phyloP scores from a whole-genome alignment of 2,113 vertebrate species.

The Brachyistius frenatus region DNA sequence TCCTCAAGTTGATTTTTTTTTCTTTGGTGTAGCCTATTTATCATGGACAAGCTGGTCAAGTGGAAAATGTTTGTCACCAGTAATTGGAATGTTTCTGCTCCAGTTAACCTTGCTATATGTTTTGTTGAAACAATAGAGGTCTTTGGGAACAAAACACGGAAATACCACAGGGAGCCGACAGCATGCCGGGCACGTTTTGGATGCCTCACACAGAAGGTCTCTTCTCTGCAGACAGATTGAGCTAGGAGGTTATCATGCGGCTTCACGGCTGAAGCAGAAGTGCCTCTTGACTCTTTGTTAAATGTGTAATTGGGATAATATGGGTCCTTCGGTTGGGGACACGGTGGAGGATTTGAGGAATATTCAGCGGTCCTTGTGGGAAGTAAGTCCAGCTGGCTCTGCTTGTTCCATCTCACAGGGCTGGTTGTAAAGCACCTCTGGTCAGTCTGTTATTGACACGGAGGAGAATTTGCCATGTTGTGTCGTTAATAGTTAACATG shows the following conservation, averaged over 20 bases:
- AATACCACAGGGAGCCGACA: conserved; percentile 46
- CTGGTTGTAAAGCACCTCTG: conserved; percentile 26
- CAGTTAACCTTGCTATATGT: conserved; percentile 80
- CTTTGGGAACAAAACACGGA: conserved; percentile 60
- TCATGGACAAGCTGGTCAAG: conserved; percentile 39
- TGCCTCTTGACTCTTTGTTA: conserved; percentile 30
- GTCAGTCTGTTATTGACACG: conserved; percentile 29
- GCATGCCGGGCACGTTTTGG: conserved; percentile 65
- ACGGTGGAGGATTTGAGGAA: conserved; percentile 81
- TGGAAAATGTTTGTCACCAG: conserved; percentile 50
- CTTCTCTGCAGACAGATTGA: conserved; percentile 45
- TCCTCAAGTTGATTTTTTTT: conserved; percentile 4
- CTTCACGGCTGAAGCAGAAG: conserved; percentile 39
- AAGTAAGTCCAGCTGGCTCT: conserved; percentile 79
- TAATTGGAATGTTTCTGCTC: conserved; percentile 85
- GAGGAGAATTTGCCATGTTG: conserved; percentile 3
- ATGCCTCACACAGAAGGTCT: conserved; percentile 60
- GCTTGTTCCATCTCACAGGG: conserved; percentile 34
- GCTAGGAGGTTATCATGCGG: conserved; percentile 5
- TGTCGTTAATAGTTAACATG: neutral
- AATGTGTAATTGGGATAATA: conserved; percentile 54
- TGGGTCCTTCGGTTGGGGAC: conserved; percentile 73
- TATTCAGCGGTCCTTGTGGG: conserved; percentile 80
- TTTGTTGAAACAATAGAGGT: conserved; percentile 71
- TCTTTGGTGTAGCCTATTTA: conserved; percentile 23